phyloP scores from a whole-genome alignment of 2,797 vertebrate genomes.

The Sphenodon punctatus region DNA sequence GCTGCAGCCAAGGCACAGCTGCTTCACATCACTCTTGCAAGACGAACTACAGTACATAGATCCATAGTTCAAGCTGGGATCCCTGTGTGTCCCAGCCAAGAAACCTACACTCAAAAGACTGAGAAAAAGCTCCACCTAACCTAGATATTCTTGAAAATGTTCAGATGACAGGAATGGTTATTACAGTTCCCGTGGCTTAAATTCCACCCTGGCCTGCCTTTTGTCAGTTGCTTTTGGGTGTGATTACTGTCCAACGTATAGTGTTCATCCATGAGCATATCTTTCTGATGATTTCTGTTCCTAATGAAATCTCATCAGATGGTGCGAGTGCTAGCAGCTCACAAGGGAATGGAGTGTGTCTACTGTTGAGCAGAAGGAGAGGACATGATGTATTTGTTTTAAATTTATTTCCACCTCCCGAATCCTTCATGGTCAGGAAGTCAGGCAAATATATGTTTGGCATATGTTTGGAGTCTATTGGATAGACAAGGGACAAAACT shows the following conservation, averaged over 20 bases:
- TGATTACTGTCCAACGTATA: neutral
- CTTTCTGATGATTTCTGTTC: neutral
- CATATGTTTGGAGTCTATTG: neutral
- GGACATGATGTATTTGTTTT: neutral
- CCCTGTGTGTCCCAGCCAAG: neutral
- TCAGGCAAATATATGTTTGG: neutral
- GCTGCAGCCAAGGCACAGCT: neutral
- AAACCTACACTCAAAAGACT: neutral
- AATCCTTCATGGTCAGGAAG: neutral
- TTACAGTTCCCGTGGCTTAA: constrained; percentile 7
- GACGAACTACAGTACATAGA: neutral
- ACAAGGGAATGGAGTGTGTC: accelerated
- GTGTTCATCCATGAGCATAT: neutral
- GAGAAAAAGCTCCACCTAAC: neutral
- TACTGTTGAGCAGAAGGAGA: neutral
- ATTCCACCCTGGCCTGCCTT: neutral
- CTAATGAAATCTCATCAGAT: neutral
- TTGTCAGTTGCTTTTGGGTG: neutral
- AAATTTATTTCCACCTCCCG: neutral
- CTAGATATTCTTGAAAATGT: constrained; percentile 4
- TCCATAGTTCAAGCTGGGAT: neutral
- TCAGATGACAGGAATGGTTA: neutral
- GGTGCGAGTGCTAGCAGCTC: neutral
- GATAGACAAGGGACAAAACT: neutral
- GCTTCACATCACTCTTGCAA: neutral